Base-by-base conservation (phyloP, 2,797 vertebrate genomes). In the Capromys pilorides region DNA sequence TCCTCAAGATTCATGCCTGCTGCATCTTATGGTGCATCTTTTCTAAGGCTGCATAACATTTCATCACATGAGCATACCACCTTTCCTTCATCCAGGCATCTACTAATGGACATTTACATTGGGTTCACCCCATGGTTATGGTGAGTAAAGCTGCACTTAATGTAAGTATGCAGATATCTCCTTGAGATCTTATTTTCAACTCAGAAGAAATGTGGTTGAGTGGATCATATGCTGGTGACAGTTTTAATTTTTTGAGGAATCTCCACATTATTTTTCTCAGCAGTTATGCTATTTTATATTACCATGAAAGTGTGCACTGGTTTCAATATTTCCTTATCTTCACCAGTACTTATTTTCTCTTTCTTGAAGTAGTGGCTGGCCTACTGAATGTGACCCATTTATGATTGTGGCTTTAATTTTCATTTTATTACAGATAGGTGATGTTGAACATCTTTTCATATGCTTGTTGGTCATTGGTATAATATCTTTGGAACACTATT, bases 381-480 rank as follows among this genome's bases (percentile, higher is more conserved):
- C 26, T 88, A 66, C 22, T 71, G 13, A 26, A 3, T 49, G 10
- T 83, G 41, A 54, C 1, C 57, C 3, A 39, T 86, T 90, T 67
- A 5, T 83, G 13, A 26, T 49, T 77, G 36, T 67, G 57, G 2
- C 80, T 94, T 88, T 71, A 13, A 39, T 78, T 84, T 73, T 2
- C 9, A 79, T 94, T 96, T 93, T 2, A 62, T 49, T 69, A 33
- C 67, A 73, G 36, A 75, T 69, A 79, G 78, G 36, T 69, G 59
- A 62, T 18, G 4, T 59, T 88, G 14, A 24, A 4, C 22, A 88
- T 81, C 73, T 94, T 93, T 95, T 84, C 41, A 24, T 81, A 13
- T 66, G 19, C 24, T 77, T 80, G 0, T 80, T 78, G 66, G 19
- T 45, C 19, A 45, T 90, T 90, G 82, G 16, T 81, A 18, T 88